Percentiles rank a stretch among this genome's conserved stretches.
These are phyloP conservation scores for Cerastis rubricosa DNA, from an alignment of 2,888 invertebrate genomes.

Conservation along the genomic window DNA sequence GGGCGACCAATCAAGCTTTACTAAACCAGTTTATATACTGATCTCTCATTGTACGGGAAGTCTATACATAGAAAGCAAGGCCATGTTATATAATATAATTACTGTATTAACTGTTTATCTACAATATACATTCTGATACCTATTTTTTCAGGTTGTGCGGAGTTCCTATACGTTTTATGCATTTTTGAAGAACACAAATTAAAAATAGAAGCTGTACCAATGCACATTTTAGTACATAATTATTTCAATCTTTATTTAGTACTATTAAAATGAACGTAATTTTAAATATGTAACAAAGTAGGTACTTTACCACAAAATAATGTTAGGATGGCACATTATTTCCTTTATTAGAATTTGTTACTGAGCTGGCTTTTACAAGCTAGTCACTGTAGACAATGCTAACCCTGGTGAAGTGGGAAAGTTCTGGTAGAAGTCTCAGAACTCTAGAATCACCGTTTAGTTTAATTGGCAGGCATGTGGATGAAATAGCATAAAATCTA, in stretches of 20 bases:
- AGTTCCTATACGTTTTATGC: conserved; percentile 71
- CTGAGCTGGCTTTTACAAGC: background rate
- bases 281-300: background rate
- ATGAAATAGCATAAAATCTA: background rate
- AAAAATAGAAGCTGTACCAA: background rate
- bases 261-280: background rate
- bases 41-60: too few species aligned
- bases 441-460: background rate
- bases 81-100: too few species aligned
- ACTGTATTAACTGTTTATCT: too few species aligned
- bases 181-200: conserved; percentile 50
- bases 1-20: too few species aligned
- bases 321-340: too few species aligned
- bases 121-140: background rate
- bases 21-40: too few species aligned
- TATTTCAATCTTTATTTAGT: background rate
- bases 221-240: background rate
- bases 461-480: background rate
- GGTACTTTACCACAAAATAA: too few species aligned
- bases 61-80: too few species aligned
- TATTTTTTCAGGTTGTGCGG: conserved; percentile 27
- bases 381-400: background rate
- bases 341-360: too few species aligned
- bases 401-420: background rate
- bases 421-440: background rate